Conservation (phyloP, 2,888 invertebrate genomes). For the Miltochrista miniata region DNA sequence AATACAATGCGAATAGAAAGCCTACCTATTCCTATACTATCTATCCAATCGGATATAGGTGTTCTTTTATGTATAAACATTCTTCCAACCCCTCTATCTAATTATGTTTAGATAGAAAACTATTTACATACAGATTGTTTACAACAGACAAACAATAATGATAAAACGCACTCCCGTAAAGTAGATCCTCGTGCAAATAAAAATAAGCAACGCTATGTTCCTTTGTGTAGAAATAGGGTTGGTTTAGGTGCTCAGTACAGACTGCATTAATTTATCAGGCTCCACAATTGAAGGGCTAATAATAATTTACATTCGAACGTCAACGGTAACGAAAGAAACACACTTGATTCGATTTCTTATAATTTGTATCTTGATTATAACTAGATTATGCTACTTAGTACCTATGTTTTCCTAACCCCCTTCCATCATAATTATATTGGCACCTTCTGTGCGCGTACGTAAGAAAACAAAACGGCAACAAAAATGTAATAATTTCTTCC, state of each 20-base stretch:
- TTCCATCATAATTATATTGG: too few species aligned
- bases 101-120: conserved; percentile 29
- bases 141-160: conserved; percentile 36
- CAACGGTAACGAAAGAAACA: too few species aligned
- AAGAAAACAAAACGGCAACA: too few species aligned
- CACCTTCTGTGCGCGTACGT: too few species aligned
- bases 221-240: conserved; percentile 32
- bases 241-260: conserved; percentile 36
- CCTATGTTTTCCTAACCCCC: too few species aligned
- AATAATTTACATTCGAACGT: too few species aligned
- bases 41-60: not conserved
- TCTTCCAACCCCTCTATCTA: conserved; percentile 7
- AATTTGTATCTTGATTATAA: too few species aligned
- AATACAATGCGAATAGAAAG: not conserved
- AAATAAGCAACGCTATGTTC: conserved; percentile 31
- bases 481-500: too few species aligned
- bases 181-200: conserved; percentile 36
- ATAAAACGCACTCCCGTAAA: conserved; percentile 42
- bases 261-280: too few species aligned
- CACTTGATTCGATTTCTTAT: too few species aligned
- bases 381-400: too few species aligned
- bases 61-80: not conserved
- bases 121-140: conserved; percentile 40
- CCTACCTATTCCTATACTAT: not conserved
- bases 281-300: too few species aligned